A percentile compares a stretch with the other conserved stretches of the same genome.
Evolutionary conservation across 2,888 invertebrate genomes (phyloP).

Genomic region (Leptodirus hochenwartii): DNA sequence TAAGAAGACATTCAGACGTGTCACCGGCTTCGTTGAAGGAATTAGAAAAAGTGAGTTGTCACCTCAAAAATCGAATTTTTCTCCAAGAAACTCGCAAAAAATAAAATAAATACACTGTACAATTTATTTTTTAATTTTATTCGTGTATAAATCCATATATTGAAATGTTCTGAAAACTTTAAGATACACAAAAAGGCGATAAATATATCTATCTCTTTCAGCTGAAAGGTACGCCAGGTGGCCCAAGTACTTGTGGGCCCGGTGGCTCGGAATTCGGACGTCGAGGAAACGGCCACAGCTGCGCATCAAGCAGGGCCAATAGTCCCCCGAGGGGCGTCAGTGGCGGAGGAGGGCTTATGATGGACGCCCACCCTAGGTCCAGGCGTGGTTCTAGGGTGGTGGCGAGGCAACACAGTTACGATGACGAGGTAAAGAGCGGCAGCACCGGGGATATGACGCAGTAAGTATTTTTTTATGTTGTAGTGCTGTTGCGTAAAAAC

Average conservation of each 20-base stretch:
- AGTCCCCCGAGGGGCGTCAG: constrained; percentile 37
- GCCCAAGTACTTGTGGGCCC: no score
- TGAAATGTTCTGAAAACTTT: no score
- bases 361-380: constrained; percentile 17
- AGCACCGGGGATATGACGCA: constrained; percentile 25
- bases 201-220: no score
- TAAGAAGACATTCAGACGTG: constrained; percentile 69
- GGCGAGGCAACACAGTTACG: constrained; percentile 65
- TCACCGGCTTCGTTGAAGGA: constrained; percentile 76
- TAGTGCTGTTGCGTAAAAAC: no score
- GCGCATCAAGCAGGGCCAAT: constrained; percentile 41
- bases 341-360: constrained; percentile 17
- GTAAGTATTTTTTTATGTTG: no score
- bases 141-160: no score
- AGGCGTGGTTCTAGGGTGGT: constrained; percentile 25
- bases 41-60: constrained; percentile 57
- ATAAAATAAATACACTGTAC: background rate
- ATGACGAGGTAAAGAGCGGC: constrained; percentile 39
- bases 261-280: constrained; percentile 36
- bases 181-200: no score
- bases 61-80: background rate
- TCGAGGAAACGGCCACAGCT: constrained; percentile 34
- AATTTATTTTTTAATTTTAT: background rate
- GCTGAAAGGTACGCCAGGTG: constrained; percentile 45
- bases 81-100: background rate